phyloP scores from a whole-genome alignment of 2,888 invertebrate species.

The Apamea epomidion region DNA sequence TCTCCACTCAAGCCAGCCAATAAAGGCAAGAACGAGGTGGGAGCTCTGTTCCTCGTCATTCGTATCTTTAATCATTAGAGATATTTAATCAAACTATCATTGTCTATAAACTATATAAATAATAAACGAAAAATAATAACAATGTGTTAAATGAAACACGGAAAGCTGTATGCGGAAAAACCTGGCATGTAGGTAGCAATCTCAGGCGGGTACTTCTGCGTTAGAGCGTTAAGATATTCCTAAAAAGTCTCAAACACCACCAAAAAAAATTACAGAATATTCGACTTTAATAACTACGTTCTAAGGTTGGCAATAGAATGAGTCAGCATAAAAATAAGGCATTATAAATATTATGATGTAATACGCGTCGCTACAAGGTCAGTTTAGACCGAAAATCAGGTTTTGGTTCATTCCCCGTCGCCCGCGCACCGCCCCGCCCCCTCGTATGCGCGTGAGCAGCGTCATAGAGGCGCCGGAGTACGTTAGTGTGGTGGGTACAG shows the following conservation, averaged over 20 bases:
- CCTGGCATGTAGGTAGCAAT: conserved; percentile 83
- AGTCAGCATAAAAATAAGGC: conserved; percentile 76
- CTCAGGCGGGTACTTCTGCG: conserved; percentile 77
- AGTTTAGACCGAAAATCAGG: conserved; percentile 90
- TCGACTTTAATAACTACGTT: accelerated
- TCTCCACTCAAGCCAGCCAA: too few species aligned
- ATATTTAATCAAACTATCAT: conserved; percentile 15
- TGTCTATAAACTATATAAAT: neutral
- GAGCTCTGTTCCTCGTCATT: too few species aligned
- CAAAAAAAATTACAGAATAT: conserved; percentile 38
- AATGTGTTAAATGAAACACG: conserved; percentile 78
- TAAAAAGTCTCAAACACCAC: conserved; percentile 66
- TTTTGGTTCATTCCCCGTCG: conserved; percentile 76
- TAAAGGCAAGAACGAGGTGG: too few species aligned
- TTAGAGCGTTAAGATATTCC: conserved; percentile 70
- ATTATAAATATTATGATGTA: conserved; percentile 87
- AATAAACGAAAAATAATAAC: conserved; percentile 66
- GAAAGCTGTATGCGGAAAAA: conserved; percentile 88
- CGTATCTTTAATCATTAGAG: too few species aligned
- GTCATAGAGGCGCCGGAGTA: conserved; percentile 79
- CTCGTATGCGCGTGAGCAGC: conserved; percentile 73
- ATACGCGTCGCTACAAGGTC: conserved; percentile 88
- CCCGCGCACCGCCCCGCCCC: conserved; percentile 64
- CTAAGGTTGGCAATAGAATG: conserved; percentile 61
- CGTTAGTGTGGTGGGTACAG: conserved; percentile 53